These are phyloP conservation scores for Romanomermis culicivorax DNA, from an alignment of 2,888 invertebrate genomes.

Conservation along the genomic window DNA sequence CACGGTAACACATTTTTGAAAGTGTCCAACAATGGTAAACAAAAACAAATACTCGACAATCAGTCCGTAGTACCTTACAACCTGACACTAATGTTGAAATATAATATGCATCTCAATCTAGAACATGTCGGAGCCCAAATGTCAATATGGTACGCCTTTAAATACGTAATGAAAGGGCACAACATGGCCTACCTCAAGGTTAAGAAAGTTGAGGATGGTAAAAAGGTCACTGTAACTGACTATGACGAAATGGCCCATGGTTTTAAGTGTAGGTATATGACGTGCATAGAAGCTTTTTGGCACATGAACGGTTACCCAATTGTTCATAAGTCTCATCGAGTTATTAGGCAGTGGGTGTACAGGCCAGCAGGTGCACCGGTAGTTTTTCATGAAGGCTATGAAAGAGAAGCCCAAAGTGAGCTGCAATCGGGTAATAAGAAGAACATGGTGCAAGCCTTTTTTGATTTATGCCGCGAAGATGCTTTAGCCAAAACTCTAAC, in stretches of 20 bases:
- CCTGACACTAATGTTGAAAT: neutral
- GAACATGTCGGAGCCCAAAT: neutral
- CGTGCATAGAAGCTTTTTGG: neutral
- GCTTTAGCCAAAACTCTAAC: neutral
- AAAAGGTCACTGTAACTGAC: neutral
- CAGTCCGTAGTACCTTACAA: neutral
- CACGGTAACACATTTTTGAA: neutral
- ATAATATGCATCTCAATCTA: neutral
- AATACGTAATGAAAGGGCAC: neutral
- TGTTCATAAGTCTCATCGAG: neutral
- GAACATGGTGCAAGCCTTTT: neutral
- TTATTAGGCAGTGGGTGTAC: neutral
- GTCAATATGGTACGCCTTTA: neutral
- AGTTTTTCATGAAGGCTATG: neutral
- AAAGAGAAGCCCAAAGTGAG: neutral
- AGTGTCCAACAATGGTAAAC: neutral
- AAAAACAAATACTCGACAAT: neutral
- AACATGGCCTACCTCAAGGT: neutral
- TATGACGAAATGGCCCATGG: neutral
- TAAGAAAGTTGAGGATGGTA: no score
- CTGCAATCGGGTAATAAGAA: neutral
- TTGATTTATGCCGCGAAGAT: neutral
- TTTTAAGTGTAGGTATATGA: neutral
- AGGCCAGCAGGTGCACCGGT: neutral
- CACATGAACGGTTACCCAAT: neutral